A percentile compares a stretch with the other conserved stretches of the same genome.
These are phyloP conservation scores for Noctua comes DNA, from an alignment of 2,888 invertebrate species.

Conservation along the genomic window DNA sequence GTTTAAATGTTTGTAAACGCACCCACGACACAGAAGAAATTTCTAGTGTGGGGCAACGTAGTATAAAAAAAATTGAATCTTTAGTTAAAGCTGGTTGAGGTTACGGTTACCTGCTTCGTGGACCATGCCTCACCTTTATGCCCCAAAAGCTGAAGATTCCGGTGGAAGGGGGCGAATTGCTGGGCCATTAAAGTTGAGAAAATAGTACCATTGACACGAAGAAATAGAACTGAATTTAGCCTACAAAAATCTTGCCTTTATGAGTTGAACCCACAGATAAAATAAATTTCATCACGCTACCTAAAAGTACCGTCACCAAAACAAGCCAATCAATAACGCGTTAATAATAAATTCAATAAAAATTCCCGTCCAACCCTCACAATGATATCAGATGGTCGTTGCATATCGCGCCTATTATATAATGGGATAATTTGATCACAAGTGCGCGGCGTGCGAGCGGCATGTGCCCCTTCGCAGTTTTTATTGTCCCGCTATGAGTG, in stretches of 20 bases:
- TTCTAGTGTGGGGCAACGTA: no score
- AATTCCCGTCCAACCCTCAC: conserved; percentile 74
- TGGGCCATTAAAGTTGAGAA: no score
- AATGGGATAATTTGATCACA: conserved; percentile 84
- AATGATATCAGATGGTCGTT: conserved; percentile 80
- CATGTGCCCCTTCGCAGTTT: conserved; percentile 75
- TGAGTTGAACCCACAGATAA: background rate
- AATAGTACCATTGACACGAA: background rate
- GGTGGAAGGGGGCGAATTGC: background rate
- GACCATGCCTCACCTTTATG: background rate
- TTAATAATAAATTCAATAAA: conserved; percentile 75
- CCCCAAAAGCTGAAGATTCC: background rate
- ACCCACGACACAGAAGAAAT: no score
- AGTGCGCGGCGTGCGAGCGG: conserved; percentile 73
- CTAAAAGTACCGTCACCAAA: conserved; percentile 22
- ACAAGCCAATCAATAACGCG: conserved; percentile 70
- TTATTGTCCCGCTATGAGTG: conserved; percentile 77
- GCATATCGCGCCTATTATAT: conserved; percentile 81
- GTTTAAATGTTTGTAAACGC: no score
- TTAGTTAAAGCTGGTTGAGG: background rate
- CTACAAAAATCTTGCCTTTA: background rate
- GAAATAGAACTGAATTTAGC: background rate
- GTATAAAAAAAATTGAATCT: no score
- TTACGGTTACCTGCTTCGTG: background rate
- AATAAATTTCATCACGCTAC: background rate